These are phyloP conservation scores for Psettodes erumei DNA, from an alignment of 2,113 vertebrate species.

Conservation along the genomic window DNA sequence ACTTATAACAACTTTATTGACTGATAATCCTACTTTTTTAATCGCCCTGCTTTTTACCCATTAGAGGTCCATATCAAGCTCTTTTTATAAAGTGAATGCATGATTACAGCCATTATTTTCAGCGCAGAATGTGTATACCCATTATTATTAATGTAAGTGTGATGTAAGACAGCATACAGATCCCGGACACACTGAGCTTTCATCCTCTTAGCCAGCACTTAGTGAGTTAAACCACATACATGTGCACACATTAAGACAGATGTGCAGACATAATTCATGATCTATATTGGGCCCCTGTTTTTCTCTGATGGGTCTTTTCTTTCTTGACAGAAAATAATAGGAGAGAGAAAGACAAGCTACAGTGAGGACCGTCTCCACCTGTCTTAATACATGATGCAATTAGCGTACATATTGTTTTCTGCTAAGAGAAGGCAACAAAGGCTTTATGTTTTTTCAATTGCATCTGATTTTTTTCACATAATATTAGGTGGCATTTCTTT, in stretches of 20 bases:
- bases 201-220: slow-evolving; percentile 64
- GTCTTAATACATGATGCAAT: slow-evolving; percentile 25
- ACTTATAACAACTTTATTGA: slow-evolving; percentile 30
- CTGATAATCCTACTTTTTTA: slow-evolving; percentile 22
- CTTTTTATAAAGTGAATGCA: slow-evolving; percentile 4
- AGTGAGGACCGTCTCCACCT: slow-evolving; percentile 6
- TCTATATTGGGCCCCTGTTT: neutral
- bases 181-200: slow-evolving; percentile 35
- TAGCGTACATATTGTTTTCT: slow-evolving; percentile 17
- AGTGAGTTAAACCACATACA: slow-evolving; percentile 24
- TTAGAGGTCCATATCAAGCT: slow-evolving; percentile 20
- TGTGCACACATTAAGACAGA: neutral
- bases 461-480: neutral
- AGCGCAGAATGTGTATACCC: neutral
- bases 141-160: slow-evolving; percentile 23
- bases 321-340: slow-evolving; percentile 46
- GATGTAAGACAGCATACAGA: slow-evolving; percentile 42
- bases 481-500: neutral
- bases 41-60: slow-evolving; percentile 34
- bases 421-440: neutral
- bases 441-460: neutral
- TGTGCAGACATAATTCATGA: slow-evolving; percentile 27
- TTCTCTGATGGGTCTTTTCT: neutral
- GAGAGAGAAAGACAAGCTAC: slow-evolving; percentile 8
- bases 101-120: slow-evolving; percentile 28